Evolutionary conservation across 2,888 invertebrate species (phyloP), one percentile per base, ranked within the genome.

Genomic region (Unio delphinus): DNA sequence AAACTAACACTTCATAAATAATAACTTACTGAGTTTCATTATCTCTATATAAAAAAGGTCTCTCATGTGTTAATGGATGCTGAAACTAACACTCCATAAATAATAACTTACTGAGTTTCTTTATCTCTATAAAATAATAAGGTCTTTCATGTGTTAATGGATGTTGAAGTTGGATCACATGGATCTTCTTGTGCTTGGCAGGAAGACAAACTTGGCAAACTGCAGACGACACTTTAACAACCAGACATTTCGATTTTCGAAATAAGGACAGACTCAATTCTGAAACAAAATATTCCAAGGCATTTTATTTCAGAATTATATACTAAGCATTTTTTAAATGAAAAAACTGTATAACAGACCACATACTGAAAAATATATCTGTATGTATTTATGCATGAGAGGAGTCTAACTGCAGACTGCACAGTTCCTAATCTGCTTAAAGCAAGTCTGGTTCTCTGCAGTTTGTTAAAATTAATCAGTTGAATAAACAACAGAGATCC

Each of bases 101-200:
- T 23, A 28, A 28, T 28, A 30, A 80, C 84, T 79, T 76, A 88
- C 88, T 76, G 20, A 85, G 73, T 67, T 77, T 80, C 26, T 80
- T 75, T 61, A 88, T 79, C 67, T 83, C 80, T 18, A 85, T 68
- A 70, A 77, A 80, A 73, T 80, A 87, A 71, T 78, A 85, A 60
- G 78, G 76, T 62, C 70, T 73, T 54, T 78, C 71, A 34, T 75
- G 75, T 30, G 80, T 84, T n/a, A 88, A 74, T 57, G 86, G 78
- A 60, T 78, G 77, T 11, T 66, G 70, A 60, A 84, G 83, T 73
- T 88, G 88, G 59, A 87, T 70, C 8, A 81, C 79, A 71, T 88
- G 87, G 58, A 86, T 82, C 30, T 86, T 83, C 66, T 78, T 80
- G 18, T 73, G 79, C 6, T 76, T 76, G n/a, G 73, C 75, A 11